Percentiles rank a stretch among this genome's conserved stretches.
phyloP scores from a whole-genome alignment of 2,113 vertebrate genomes.

The Nestor notabilis region DNA sequence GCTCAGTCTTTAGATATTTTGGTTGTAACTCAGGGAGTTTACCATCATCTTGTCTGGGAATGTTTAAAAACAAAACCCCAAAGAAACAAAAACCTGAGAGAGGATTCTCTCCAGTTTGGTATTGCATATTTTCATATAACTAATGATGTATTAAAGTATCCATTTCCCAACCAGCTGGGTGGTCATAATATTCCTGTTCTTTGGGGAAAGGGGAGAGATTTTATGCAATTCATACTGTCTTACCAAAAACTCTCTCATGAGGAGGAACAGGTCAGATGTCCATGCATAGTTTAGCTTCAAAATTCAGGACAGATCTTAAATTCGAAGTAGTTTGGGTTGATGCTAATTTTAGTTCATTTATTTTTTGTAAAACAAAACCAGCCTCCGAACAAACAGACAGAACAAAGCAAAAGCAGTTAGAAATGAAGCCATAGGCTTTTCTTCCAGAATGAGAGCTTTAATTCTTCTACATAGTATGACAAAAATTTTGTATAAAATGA shows the following conservation, averaged over 20 bases:
- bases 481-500: background rate
- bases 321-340: background rate
- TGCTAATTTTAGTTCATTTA: background rate
- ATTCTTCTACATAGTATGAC: background rate
- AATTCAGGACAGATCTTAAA: background rate
- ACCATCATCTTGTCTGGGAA: background rate
- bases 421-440: background rate
- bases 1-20: background rate
- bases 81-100: background rate
- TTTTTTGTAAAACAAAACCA: background rate
- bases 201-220: background rate
- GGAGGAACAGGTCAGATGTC: background rate
- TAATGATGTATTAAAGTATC: background rate
- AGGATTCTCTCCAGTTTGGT: background rate
- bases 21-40: background rate
- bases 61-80: background rate
- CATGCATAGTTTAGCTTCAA: background rate
- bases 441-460: background rate
- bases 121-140: background rate
- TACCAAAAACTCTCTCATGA: background rate
- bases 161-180: background rate
- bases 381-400: background rate
- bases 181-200: background rate
- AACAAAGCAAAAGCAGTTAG: background rate
- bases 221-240: background rate